Evolutionary conservation across 1,140 invertebrate species (phyloP), one percentile per base, ranked within the genome.

Genomic region (Lepidurus apus): DNA sequence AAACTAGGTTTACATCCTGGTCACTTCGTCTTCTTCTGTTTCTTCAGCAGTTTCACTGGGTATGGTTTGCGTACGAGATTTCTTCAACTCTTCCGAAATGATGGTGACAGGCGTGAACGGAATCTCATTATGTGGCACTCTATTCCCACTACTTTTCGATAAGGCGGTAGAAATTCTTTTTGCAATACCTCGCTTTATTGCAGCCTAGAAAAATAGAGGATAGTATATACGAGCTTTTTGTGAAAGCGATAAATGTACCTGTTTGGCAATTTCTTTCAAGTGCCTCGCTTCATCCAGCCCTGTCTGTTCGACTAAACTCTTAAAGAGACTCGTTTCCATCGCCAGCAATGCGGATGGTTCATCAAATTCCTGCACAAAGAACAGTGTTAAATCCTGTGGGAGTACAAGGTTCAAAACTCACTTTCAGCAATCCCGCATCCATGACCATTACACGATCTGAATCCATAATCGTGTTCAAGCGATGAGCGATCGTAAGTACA

Each of bases 401-500:
- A 0, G 65, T 13, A 42, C 65, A 42, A 1, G 13, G 34, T 11
- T 43, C 17, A 43, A 42, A 45, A 21, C 42, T 74, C 80, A 82
- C 81, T 78, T 77, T 80, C 42, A 90, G 85, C 80, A 87, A 86
- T 82, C 88, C 87, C 42, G 86, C 88, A 81, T 91, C 89, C 86
- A 95, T 88, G 21, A 95, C 93, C 77, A 95, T 83, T 1, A 95
- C 89, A 80, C 89, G 88, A 83, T 93, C 91, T 53, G 89, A 89
- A 74, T 87, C 84, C 80, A 89, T 83, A 44, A 92, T 91, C 6
- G 93, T 95, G 83, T 93, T 90, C n/a, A 94, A 85, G 78, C 92
- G 88, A 86, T 96, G 94, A 43, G 94, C 94, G 80, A 96, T 93
- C 1, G 93, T 94, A 8, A 96, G 87, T 34, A 95, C 92, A 5